Conservation (phyloP, 1,140 invertebrate genomes). For the Drepana arcuata region DNA sequence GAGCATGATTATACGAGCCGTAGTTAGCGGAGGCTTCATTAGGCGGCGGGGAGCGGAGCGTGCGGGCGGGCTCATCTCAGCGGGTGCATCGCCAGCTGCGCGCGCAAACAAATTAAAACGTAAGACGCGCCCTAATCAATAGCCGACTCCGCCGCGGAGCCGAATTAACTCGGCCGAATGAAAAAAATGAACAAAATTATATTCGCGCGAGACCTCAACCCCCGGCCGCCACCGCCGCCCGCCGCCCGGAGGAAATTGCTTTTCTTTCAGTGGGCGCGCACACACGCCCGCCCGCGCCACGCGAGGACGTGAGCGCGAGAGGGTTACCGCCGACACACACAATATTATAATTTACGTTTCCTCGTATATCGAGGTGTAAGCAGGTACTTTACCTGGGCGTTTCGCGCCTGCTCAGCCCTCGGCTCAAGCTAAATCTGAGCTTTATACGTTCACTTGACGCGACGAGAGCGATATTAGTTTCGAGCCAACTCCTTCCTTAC, state of each 20-base stretch:
- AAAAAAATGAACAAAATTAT: constrained; percentile 72
- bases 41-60: constrained; percentile 22
- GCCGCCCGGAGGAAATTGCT: constrained; percentile 62
- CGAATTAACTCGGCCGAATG: constrained; percentile 69
- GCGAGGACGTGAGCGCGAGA: constrained; percentile 43
- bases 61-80: constrained; percentile 12
- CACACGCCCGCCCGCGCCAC: constrained; percentile 26
- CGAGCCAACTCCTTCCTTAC: constrained; percentile 59
- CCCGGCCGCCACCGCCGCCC: constrained; percentile 25
- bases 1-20: constrained; percentile 43
- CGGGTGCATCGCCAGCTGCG: constrained; percentile 60
- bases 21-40: constrained; percentile 63
- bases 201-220: constrained; percentile 61
- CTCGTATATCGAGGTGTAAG: constrained; percentile 68
- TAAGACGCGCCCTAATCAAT: constrained; percentile 72
- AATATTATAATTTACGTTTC: constrained; percentile 71
- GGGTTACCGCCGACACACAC: constrained; percentile 63
- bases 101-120: constrained; percentile 72
- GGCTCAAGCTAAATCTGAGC: constrained; percentile 67
- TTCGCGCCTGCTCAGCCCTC: constrained; percentile 61
- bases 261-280: constrained; percentile 66
- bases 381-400: constrained; percentile 67
- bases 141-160: constrained; percentile 64
- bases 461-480: constrained; percentile 68
- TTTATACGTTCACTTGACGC: constrained; percentile 70